Evolutionary conservation across 2,797 vertebrate genomes (phyloP).

Genomic region (Takifugu rubripes): DNA sequence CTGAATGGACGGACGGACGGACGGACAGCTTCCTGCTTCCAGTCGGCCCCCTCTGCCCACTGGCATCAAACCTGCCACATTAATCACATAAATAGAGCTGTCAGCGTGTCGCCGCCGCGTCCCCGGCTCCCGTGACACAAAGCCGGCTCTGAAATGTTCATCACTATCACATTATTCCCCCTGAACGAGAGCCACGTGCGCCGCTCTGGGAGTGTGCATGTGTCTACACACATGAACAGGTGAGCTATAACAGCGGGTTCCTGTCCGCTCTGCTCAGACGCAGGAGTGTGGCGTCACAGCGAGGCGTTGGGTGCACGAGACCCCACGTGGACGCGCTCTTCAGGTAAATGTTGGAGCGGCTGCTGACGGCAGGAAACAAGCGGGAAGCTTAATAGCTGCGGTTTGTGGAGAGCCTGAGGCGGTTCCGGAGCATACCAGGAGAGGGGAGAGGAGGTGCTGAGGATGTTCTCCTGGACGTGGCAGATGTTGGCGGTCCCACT

Average conservation of each 20-base stretch:
- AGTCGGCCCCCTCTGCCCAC: slow-evolving; percentile 10
- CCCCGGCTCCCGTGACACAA: slow-evolving; percentile 27
- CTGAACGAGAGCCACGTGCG: slow-evolving; percentile 10
- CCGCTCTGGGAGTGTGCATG: background rate
- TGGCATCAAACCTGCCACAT: slow-evolving; percentile 5
- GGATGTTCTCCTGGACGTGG: slow-evolving; percentile 5
- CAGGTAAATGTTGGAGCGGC: too few relatives aligned
- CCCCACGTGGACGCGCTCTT: too few relatives aligned
- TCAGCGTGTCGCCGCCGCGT: slow-evolving; percentile 16
- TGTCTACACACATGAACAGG: slow-evolving; percentile 33
- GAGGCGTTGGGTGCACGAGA: too few relatives aligned
- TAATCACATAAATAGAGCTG: slow-evolving; percentile 31
- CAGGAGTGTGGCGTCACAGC: slow-evolving; percentile 37
- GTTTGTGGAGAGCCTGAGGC: too few relatives aligned
- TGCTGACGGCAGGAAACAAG: too few relatives aligned
- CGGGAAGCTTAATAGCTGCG: too few relatives aligned
- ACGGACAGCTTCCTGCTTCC: slow-evolving; percentile 9
- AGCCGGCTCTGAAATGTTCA: slow-evolving; percentile 25
- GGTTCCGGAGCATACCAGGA: too few relatives aligned
- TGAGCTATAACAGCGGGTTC: slow-evolving; percentile 47
- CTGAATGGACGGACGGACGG: slow-evolving; percentile 15
- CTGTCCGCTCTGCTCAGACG: slow-evolving; percentile 29
- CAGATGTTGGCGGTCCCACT: slow-evolving; percentile 10
- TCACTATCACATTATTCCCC: slow-evolving; percentile 12
- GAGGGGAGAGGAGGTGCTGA: too few relatives aligned